Conservation (phyloP, 2,888 invertebrate genomes). For the Oxystoma pomonae region DNA sequence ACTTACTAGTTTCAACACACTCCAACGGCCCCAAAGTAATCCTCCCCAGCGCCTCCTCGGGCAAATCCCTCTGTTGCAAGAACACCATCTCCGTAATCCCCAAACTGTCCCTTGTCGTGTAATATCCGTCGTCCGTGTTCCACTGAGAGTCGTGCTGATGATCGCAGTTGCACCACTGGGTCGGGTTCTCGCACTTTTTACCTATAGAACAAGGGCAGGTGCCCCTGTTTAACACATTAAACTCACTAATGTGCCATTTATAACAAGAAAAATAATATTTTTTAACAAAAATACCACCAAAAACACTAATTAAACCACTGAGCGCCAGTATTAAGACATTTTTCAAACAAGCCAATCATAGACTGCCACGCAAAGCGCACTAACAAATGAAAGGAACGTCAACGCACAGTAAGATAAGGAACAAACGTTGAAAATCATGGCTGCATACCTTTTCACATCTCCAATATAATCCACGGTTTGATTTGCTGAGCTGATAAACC, state of each 20-base stretch:
- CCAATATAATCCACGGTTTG: conserved; percentile 77
- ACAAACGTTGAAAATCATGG: too few relatives aligned
- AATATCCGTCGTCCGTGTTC: conserved; percentile 85
- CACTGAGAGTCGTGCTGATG: conserved; percentile 76
- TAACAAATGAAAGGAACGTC: too few relatives aligned
- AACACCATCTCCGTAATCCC: conserved; percentile 91
- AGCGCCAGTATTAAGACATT: conserved; percentile 8
- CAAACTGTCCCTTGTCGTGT: conserved; percentile 72
- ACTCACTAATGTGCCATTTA: neutral
- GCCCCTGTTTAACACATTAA: conserved; percentile 51
- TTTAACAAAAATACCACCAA: too few relatives aligned
- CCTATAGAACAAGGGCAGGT: conserved; percentile 74
- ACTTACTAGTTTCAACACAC: conserved; percentile 91
- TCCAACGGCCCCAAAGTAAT: conserved; percentile 88
- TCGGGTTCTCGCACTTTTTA: conserved; percentile 75
- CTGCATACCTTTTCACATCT: conserved; percentile 66
- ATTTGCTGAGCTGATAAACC: conserved; percentile 81
- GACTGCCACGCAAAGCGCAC: too few relatives aligned
- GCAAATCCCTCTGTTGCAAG: conserved; percentile 77
- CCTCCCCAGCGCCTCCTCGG: conserved; percentile 78
- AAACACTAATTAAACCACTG: too few relatives aligned
- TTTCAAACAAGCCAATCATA: conserved; percentile 1
- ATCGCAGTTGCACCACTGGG: conserved; percentile 89
- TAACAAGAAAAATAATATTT: too few relatives aligned
- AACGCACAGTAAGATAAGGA: too few relatives aligned